phyloP scores from a whole-genome alignment of 2,797 vertebrate species.

The Pangasius larnaudii region DNA sequence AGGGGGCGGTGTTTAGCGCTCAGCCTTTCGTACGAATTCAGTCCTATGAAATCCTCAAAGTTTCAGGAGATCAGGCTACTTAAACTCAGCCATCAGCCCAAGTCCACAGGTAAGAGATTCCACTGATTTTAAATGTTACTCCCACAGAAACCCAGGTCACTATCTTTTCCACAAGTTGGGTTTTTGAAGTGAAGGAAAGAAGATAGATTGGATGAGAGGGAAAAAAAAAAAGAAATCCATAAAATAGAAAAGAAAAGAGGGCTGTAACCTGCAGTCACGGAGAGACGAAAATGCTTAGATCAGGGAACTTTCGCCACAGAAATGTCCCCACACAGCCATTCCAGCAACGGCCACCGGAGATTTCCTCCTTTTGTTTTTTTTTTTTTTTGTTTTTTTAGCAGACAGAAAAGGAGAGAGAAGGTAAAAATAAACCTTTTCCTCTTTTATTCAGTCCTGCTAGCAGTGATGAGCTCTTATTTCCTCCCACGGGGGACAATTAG shows the following conservation, averaged over 20 bases:
- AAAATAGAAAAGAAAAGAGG: not conserved
- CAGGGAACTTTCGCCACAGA: not conserved
- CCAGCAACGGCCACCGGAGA: not conserved
- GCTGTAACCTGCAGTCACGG: not conserved
- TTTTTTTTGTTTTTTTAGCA: not conserved
- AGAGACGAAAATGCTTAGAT: conserved; percentile 26
- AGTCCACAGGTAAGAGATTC: not conserved
- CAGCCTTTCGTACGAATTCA: no score
- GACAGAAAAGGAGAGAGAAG: not conserved
- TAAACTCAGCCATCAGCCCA: not conserved
- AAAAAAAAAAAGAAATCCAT: conserved; percentile 3
- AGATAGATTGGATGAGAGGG: conserved; percentile 1
- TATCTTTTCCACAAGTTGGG: no score
- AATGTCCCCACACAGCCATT: conserved; percentile 21
- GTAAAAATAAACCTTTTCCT: conserved; percentile 50
- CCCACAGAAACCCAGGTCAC: not conserved
- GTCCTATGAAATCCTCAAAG: no score
- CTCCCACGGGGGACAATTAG: conserved; percentile 46
- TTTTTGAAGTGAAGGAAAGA: conserved; percentile 5
- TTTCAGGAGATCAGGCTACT: not conserved
- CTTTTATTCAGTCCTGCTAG: conserved; percentile 32
- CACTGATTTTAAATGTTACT: not conserved
- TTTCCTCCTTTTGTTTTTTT: no score
- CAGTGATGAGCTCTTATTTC: conserved; percentile 39
- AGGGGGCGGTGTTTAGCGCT: not conserved